Base-by-base conservation (phyloP, 2,113 vertebrate species). In the Ploceus nigricollis region DNA sequence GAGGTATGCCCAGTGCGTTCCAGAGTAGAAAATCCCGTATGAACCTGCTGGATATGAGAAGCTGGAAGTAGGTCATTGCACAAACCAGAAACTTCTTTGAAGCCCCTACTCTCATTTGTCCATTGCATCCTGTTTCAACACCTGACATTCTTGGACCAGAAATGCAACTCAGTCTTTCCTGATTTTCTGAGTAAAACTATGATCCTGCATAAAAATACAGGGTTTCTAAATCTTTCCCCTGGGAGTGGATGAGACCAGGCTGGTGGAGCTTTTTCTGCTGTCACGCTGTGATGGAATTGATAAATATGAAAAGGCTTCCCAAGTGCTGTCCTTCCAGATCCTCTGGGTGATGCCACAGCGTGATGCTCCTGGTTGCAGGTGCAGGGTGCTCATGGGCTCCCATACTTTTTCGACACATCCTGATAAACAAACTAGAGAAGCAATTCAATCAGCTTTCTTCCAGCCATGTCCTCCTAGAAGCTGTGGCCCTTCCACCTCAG, bases 351-450 rank as follows among this genome's bases (percentile, higher is more conserved):
- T 57, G 39, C 25, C 37, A 24, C n/a, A 72, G 22, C 1, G 2
- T 57, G 39, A 70, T 56, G 21, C n/a, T 82, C 30, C 30, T 69
- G 23, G 7, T 54, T 82, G 57, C 33, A 56, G 15, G 9, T 35
- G 17, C 33, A 33, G 22, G 15, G 21, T 87, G 18, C 16, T 64
- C 70, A 15, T 0, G 63, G 15, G 22, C n/a, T 82, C 21, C 33
- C 1, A 1, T 31, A 13, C 28, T 13, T 73, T 82, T 40, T 40
- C 0, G 0, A 39, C 37, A 39, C 11, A 44, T 57, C 10, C 28
- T 3, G 3, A 50, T 60, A 54, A 81, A 72, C 7, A 24, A 71
- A 33, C 12, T n/a, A 33, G 28, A 69, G 73, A 76, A 95, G 21
- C 54, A 54, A 71, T 54, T 75, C 18, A 14, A 2, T 75, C 39